Conservation (phyloP, 2,113 vertebrate genomes). For the Eulemur rufifrons region DNA sequence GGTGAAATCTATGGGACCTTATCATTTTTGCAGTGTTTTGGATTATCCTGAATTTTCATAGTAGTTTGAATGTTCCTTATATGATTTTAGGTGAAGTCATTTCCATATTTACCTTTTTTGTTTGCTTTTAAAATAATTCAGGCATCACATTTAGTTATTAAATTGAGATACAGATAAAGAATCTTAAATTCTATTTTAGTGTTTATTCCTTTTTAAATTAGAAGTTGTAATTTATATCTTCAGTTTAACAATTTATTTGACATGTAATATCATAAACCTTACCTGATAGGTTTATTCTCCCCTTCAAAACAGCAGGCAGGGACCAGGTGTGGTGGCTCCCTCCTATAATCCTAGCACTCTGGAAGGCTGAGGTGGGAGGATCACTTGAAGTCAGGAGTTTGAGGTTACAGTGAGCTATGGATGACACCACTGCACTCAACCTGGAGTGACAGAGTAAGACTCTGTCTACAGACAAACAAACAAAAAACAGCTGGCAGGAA, state of each 20-base stretch:
- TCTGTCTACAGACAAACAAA: too few relatives aligned
- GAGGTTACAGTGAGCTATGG: too few relatives aligned
- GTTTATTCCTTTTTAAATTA: constrained; percentile 33
- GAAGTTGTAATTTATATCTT: background rate
- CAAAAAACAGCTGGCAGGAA: background rate
- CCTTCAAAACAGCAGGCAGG: background rate
- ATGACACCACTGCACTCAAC: too few relatives aligned
- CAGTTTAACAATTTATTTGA: background rate
- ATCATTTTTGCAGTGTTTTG: background rate
- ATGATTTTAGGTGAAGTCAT: background rate
- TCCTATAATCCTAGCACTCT: too few relatives aligned
- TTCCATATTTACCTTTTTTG: background rate
- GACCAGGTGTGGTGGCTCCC: too few relatives aligned
- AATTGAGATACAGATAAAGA: background rate
- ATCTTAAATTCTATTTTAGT: background rate
- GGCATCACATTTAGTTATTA: background rate
- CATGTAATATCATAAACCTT: constrained; percentile 1
- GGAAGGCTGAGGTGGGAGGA: too few relatives aligned
- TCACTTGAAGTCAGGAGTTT: too few relatives aligned
- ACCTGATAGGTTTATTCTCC: background rate
- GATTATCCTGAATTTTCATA: constrained; percentile 20
- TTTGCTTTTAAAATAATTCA: constrained; percentile 16
- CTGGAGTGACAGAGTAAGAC: too few relatives aligned
- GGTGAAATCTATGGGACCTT: background rate
- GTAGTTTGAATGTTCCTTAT: background rate